A percentile compares a stretch with the other conserved stretches of the same genome.
These are phyloP conservation scores for Melanotaenia parkinsoni DNA, from an alignment of 2,797 vertebrate species.

Conservation along the genomic window DNA sequence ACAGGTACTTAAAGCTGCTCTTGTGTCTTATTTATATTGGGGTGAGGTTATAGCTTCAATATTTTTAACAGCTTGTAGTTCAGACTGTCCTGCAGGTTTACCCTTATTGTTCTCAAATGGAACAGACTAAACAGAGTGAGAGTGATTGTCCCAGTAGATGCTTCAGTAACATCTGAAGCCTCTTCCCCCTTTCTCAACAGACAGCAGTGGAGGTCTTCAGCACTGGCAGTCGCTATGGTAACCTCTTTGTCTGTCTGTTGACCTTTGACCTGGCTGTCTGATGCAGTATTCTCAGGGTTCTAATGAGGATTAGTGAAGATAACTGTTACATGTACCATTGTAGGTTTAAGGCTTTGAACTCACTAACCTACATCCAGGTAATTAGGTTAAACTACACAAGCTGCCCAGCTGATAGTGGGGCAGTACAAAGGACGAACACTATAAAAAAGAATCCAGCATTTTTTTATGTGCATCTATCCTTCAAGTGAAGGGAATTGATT, in stretches of 20 bases:
- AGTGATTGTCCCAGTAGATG: constrained; percentile 58
- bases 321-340: constrained; percentile 45
- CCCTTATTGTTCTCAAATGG: constrained; percentile 46
- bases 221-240: constrained; percentile 66
- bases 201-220: constrained; percentile 54
- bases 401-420: constrained; percentile 31
- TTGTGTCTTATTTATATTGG: constrained; percentile 3
- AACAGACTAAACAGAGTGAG: constrained; percentile 51
- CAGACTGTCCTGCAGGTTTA: constrained; percentile 1
- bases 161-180: constrained; percentile 49
- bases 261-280: constrained; percentile 76
- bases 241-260: constrained; percentile 67
- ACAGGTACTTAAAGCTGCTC: constrained; percentile 37
- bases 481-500: neutral
- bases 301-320: constrained; percentile 78
- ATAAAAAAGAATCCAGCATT: neutral
- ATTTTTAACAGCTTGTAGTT: neutral
- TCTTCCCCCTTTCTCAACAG: constrained; percentile 42
- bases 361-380: constrained; percentile 72
- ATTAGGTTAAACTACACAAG: constrained; percentile 64
- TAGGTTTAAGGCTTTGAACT: constrained; percentile 63
- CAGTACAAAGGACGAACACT: constrained; percentile 12
- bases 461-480: neutral
- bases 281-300: constrained; percentile 65
- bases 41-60: neutral